Percentiles rank a stretch among this genome's conserved stretches.
Conservation (phyloP, 2,888 invertebrate genomes). For the Acanthosoma haemorrhoidale region DNA sequence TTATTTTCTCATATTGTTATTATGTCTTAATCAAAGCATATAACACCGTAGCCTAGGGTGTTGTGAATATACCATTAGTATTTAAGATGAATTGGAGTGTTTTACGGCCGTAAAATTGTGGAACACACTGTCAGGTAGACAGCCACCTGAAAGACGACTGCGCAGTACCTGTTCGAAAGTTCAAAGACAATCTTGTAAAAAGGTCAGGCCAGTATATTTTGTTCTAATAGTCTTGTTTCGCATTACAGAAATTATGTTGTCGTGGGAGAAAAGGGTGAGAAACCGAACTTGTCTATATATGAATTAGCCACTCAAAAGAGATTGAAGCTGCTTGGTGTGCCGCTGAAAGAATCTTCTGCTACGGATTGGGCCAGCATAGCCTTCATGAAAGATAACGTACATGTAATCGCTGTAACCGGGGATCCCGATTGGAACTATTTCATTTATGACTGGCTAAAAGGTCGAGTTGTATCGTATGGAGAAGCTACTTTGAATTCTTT, state of each 20-base stretch:
- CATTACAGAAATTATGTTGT: slow-evolving; percentile 58
- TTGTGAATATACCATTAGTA: too few relatives aligned
- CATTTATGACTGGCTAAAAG: slow-evolving; percentile 76
- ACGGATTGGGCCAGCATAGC: slow-evolving; percentile 64
- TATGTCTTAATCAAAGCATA: too few relatives aligned
- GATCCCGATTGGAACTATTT: slow-evolving; percentile 77
- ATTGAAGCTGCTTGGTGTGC: slow-evolving; percentile 60
- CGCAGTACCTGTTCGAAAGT: too few relatives aligned
- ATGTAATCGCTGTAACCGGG: slow-evolving; percentile 71
- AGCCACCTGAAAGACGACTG: too few relatives aligned
- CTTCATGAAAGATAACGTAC: slow-evolving; percentile 78
- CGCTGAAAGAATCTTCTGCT: slow-evolving; percentile 54
- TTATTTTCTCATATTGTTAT: too few relatives aligned
- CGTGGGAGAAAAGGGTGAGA: slow-evolving; percentile 48
- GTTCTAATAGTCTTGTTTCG: too few relatives aligned
- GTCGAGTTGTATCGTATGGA: slow-evolving; percentile 68
- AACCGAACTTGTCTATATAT: slow-evolving; percentile 64
- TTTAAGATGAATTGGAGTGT: too few relatives aligned
- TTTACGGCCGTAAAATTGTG: background rate
- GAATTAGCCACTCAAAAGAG: slow-evolving; percentile 64
- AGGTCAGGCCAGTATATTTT: too few relatives aligned
- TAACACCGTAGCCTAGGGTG: too few relatives aligned
- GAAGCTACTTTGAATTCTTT: slow-evolving; percentile 51
- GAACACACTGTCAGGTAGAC: too few relatives aligned
- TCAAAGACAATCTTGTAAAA: too few relatives aligned